Base-by-base conservation (phyloP, 2,888 invertebrate genomes). In the Microchrysa polita region DNA sequence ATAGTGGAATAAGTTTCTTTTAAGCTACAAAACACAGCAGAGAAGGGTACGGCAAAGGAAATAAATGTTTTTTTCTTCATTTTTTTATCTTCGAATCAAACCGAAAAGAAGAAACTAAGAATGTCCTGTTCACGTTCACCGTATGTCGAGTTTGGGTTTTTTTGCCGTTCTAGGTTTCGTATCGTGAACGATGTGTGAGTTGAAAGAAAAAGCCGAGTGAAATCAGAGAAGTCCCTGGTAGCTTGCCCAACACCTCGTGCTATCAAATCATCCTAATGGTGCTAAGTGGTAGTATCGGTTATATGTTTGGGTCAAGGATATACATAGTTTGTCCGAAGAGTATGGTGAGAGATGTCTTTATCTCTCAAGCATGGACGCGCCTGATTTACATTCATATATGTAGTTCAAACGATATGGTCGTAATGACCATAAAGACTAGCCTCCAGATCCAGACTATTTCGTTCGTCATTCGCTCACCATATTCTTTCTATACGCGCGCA, bases 261-360 rank as follows among this genome's bases (percentile, higher is more conserved):
- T 57, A 57, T 69, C 69, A 57, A 69, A 69, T 69, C 69, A 69
- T 69, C 69, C 40, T 69, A 57, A 69, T 69, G 69, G 40, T 57
- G 16, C 20, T 40, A 69, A 69, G 69, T 69, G 69, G 69, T 69
- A 57, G 55, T 69, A 69, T 55, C 42, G 34, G 69, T 55, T 69
- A 42, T n/a, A n/a, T 69, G 69, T 57, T n/a, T 57, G 57, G 69
- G 57, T 69, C 69, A 69, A 69, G 69, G 69, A 69, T 69, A 53
- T 61, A 22, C n/a, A n/a, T n/a, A n/a, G n/a, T n/a, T 65, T 12
- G 42, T 12, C 44, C 55, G 40, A 34, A 18, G 23, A 5, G 65
- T 14, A 40, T 65, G 48, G 65, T 57, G 23, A 23, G 57, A 20
- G 27, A 34, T 34, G 16, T 34, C 55, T 55, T 22, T 48, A 65